A percentile compares a stretch with the other conserved stretches of the same genome.
Evolutionary conservation across 2,888 invertebrate species (phyloP).

Genomic region (Parnassius apollo): DNA sequence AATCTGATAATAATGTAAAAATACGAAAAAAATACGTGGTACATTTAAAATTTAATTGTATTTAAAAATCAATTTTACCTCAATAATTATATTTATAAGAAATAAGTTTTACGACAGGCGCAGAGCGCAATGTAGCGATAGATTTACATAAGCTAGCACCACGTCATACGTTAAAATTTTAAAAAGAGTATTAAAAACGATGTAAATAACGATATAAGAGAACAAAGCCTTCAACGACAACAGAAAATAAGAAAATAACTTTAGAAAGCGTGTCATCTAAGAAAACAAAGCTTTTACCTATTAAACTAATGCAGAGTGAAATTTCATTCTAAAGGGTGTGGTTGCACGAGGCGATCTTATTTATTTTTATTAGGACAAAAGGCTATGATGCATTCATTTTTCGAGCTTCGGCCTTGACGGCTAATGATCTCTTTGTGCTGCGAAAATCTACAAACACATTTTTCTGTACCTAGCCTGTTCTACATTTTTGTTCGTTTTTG

Average conservation of each 20-base stretch:
- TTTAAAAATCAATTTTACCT: no score
- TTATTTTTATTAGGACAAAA: slow-evolving; percentile 7
- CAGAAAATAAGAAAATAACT: background rate
- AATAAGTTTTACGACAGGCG: no score
- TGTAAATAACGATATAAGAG: background rate
- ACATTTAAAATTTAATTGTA: no score
- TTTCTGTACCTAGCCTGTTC: background rate
- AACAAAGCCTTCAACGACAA: no score
- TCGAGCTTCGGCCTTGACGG: slow-evolving; percentile 1
- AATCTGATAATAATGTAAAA: no score
- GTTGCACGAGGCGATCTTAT: background rate
- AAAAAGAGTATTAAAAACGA: background rate
- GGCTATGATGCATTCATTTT: background rate
- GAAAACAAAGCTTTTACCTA: background rate
- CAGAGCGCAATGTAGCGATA: no score
- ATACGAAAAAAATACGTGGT: no score
- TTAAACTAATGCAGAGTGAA: background rate
- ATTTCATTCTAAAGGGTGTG: slow-evolving; percentile 2
- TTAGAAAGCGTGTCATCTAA: background rate
- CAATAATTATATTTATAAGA: no score
- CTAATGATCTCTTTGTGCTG: background rate
- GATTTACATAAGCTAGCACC: no score
- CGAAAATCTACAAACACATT: background rate
- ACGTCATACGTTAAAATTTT: no score
- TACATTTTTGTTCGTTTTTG: no score